These are phyloP conservation scores for Semicossyphus pulcher DNA, from an alignment of 2,113 vertebrate genomes.

Conservation along the genomic window DNA sequence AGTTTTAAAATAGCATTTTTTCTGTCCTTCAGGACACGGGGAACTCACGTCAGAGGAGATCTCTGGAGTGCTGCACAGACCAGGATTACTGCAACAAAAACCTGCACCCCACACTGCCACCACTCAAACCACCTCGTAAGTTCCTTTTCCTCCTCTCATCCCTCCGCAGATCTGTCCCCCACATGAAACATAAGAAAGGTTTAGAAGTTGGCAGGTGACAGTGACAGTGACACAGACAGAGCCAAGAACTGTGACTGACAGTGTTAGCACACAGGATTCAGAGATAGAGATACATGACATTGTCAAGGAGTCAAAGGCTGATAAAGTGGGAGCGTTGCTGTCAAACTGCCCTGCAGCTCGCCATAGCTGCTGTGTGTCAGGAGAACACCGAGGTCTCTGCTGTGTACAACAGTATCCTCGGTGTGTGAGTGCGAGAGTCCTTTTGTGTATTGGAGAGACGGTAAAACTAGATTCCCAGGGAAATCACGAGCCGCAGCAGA, in stretches of 20 bases:
- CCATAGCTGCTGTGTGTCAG: slow-evolving; percentile 12
- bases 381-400: slow-evolving; percentile 33
- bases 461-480: slow-evolving; percentile 81
- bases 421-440: slow-evolving; percentile 24
- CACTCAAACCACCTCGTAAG: slow-evolving; percentile 89
- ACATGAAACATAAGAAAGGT: slow-evolving; percentile 5
- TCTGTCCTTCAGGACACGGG: slow-evolving; percentile 86
- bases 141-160: slow-evolving; percentile 8
- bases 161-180: not conserved
- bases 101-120: slow-evolving; percentile 92
- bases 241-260: slow-evolving; percentile 33
- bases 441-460: slow-evolving; percentile 39
- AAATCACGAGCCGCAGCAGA: slow-evolving; percentile 64
- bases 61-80: slow-evolving; percentile 94
- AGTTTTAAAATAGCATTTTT: not conserved
- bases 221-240: slow-evolving; percentile 5
- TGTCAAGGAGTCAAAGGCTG: slow-evolving; percentile 43
- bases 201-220: slow-evolving; percentile 31
- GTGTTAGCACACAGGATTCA: slow-evolving; percentile 31
- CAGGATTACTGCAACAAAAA: slow-evolving; percentile 94
- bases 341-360: slow-evolving; percentile 28
- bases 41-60: slow-evolving; percentile 88
- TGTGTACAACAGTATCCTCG: slow-evolving; percentile 33
- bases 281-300: slow-evolving; percentile 36
- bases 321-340: slow-evolving; percentile 19